Evolutionary conservation across 1,140 invertebrate species (phyloP).

Genomic region (Nebria ingens): DNA sequence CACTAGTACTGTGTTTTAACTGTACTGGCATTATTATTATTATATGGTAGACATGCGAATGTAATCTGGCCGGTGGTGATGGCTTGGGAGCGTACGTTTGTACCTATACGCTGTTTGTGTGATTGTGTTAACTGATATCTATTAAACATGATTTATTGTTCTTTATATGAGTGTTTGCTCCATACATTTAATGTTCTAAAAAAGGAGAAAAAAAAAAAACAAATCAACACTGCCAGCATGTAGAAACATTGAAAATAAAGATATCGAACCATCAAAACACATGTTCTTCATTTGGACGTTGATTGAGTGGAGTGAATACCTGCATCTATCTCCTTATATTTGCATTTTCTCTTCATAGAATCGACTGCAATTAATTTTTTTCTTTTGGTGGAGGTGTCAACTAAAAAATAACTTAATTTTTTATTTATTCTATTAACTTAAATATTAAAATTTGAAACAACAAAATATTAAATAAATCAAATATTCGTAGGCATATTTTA

Average conservation of each 20-base stretch:
- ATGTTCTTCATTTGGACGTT: neutral
- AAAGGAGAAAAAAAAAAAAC: neutral
- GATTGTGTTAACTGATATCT: constrained; percentile 8
- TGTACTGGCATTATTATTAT: too few relatives aligned
- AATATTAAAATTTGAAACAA: too few relatives aligned
- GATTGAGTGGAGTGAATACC: too few relatives aligned
- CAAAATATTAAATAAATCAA: too few relatives aligned
- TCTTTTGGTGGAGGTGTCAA: too few relatives aligned
- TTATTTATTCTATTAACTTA: too few relatives aligned
- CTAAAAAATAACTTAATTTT: too few relatives aligned
- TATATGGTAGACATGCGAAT: neutral
- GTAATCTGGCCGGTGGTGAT: neutral
- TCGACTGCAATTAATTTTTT: too few relatives aligned
- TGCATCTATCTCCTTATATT: too few relatives aligned
- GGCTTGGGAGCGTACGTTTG: neutral
- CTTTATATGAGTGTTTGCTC: constrained; percentile 9
- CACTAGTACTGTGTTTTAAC: too few relatives aligned
- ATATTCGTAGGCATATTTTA: too few relatives aligned
- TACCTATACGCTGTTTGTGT: neutral
- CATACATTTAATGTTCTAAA: constrained; percentile 9
- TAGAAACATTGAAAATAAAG: constrained; percentile 8
- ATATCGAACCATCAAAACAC: constrained; percentile 1
- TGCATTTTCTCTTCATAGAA: too few relatives aligned
- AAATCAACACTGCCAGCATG: constrained; percentile 7
- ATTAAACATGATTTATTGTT: constrained; percentile 10